Evolutionary conservation across 2,113 vertebrate species (phyloP), one percentile per base, ranked within the genome.

Genomic region (Xiphophorus hellerii): DNA sequence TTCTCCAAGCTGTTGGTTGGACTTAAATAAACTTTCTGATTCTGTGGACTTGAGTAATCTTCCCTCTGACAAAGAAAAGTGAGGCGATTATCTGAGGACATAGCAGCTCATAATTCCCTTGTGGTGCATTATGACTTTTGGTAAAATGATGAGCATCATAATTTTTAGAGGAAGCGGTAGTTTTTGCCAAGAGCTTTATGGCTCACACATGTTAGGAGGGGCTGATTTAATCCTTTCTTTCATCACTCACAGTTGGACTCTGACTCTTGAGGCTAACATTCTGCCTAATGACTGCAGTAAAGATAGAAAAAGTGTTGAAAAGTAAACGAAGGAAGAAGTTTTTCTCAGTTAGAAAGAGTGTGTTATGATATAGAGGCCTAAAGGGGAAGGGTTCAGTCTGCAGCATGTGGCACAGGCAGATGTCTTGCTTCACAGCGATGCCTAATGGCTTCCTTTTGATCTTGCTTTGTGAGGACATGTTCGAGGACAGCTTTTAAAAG

Each of bases 331-430:
- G 4, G 51, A 14, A 72, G 75, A 14, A 37, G 13, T 67, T 48
- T 67, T 51, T 31, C 27, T 63, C 69, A 22, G 14, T 51, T 66
- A 10, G 61, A 54, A 29, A 51, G 51, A 14, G 13, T 66, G 66
- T 62, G 61, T 71, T 60, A 22, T 44, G 54, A 61, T 78, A 37
- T n/a, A 3, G 25, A n/a, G 70, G 82, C 69, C 83, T 70, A 8
- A 13, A 67, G 83, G 86, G 85, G 66, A 17, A 65, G 66, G 22
- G 77, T 69, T 83, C 22, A 1, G 48, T 28, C 1, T n/a, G 74
- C 48, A 80, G 63, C 88, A 86, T 83, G 81, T 87, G 86, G 83
- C 71, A 25, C 0, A 17, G 3, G 78, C 86, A 88, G 84, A 87
- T 88, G 86, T 83, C 51, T 14, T 15, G 48, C 77, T 80, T 87